Base-by-base conservation (phyloP, 2,888 invertebrate genomes). In the Ceramica pisi region DNA sequence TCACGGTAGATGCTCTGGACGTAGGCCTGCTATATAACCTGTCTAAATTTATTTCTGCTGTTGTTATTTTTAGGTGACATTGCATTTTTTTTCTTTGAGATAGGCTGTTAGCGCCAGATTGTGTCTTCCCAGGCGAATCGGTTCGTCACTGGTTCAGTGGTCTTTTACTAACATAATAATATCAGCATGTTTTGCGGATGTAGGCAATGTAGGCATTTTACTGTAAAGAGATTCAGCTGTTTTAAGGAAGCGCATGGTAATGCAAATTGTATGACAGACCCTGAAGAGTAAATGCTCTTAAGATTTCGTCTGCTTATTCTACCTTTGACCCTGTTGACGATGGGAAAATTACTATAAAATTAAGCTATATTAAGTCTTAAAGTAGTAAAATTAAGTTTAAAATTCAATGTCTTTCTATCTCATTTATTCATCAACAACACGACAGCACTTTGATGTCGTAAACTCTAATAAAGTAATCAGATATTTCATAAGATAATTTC, bases 401-500 rank as follows among this genome's bases (percentile, higher is more conserved):
- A 56, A 56, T 56, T 19, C 12, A 48, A 26, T 14, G 9, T 9
- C 26, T 21, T 50, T 44, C 16, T 26, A 6, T 21, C 55, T 31
- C 31, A 31, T 55, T 46, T 48, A 35, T 51, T 41, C 60, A 68
- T 59, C 51, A 67, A 0, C 21, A 26, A 62, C 46, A 10, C 16
- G n/a, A 48, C 57, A n/a, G 61, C 61, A 51, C 56, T 76, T 76
- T 67, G 64, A 80, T 77, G 69, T 69, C 21, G 56, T 35, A 62
- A 67, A 62, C 56, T 50, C 10, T 26, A 72, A 72, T 71, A 71
- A 71, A 66, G 23, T 71, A 60, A 83, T 77, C 81, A 61, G 53
- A 74, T 71, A 67, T 74, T 66, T 65, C 60, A 31, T 56, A 31
- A 61, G 66, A 73, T 74, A 81, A 35, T 46, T 59, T 41, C n/a